These are phyloP conservation scores for Polydrusus tereticollis DNA, from an alignment of 2,888 invertebrate species.

Conservation along the genomic window DNA sequence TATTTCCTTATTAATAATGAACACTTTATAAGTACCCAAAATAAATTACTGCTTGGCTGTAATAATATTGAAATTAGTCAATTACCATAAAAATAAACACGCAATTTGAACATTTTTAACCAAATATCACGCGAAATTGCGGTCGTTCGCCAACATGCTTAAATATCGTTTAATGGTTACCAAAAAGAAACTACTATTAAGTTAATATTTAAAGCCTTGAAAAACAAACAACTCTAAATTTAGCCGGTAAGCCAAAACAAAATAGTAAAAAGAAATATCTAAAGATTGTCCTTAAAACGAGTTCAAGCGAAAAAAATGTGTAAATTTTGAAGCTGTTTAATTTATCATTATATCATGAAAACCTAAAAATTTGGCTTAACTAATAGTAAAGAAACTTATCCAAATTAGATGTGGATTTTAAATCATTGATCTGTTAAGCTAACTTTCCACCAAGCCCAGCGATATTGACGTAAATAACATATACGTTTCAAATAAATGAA, in stretches of 20 bases:
- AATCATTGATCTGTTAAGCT: too few species aligned
- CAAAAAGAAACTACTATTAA: not conserved
- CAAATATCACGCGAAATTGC: slow-evolving; percentile 26
- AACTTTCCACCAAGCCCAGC: too few species aligned
- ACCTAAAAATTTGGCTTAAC: slow-evolving; percentile 1
- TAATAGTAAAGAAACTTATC: not conserved
- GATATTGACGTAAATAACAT: too few species aligned
- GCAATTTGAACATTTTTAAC: slow-evolving; percentile 31
- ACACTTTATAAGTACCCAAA: not conserved
- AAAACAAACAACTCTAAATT: not conserved
- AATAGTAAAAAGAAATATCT: not conserved
- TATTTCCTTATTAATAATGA: not conserved
- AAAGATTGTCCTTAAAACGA: not conserved
- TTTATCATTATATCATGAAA: not conserved
- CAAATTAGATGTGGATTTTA: too few species aligned
- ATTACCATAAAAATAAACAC: slow-evolving; percentile 19
- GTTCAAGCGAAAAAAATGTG: too few species aligned
- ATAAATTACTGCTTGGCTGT: not conserved
- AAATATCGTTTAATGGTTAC: not conserved
- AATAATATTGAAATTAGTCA: not conserved
- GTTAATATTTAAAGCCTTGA: not conserved
- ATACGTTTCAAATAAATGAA: too few species aligned
- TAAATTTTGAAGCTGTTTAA: too few species aligned
- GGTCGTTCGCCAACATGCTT: not conserved
- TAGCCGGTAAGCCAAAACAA: not conserved